These are phyloP conservation scores for Metopia argyrocephala DNA, from an alignment of 2,888 invertebrate genomes.

Conservation along the genomic window DNA sequence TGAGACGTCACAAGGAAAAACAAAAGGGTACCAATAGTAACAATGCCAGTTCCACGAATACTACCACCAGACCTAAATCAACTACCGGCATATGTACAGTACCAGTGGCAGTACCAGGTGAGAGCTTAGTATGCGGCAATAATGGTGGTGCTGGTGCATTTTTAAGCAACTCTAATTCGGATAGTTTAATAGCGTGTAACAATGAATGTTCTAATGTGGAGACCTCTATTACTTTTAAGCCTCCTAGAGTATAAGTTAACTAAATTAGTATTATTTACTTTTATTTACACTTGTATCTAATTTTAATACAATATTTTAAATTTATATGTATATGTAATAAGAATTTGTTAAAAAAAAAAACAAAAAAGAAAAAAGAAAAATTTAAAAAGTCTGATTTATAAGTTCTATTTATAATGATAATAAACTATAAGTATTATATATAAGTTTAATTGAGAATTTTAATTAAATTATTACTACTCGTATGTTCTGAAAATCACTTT, in stretches of 20 bases:
- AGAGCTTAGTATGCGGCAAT: too few species aligned
- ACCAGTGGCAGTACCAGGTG: neutral
- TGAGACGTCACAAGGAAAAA: conserved; percentile 81
- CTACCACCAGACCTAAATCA: conserved; percentile 29
- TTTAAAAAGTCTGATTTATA: conserved; percentile 59
- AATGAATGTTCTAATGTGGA: conserved; percentile 61
- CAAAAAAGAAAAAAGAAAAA: conserved; percentile 50
- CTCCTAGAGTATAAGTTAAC: conserved; percentile 64
- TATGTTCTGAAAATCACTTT: too few species aligned
- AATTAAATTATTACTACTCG: neutral
- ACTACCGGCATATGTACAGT: neutral
- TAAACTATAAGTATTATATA: neutral
- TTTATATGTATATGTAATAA: conserved; percentile 3
- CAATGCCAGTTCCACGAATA: conserved; percentile 58
- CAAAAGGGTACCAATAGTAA: conserved; percentile 75
- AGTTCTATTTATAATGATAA: conserved; percentile 51
- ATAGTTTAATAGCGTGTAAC: conserved; percentile 38
- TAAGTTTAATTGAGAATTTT: neutral
- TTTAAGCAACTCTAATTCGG: conserved; percentile 55
- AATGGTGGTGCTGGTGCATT: conserved; percentile 29
- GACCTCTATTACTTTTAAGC: conserved; percentile 63
- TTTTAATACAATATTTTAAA: neutral
- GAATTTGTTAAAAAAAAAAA: conserved; percentile 66
- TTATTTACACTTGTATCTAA: conserved; percentile 4
- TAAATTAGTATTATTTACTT: conserved; percentile 44